phyloP scores from a whole-genome alignment of 2,888 invertebrate genomes.

The Philopedon plagiatum region DNA sequence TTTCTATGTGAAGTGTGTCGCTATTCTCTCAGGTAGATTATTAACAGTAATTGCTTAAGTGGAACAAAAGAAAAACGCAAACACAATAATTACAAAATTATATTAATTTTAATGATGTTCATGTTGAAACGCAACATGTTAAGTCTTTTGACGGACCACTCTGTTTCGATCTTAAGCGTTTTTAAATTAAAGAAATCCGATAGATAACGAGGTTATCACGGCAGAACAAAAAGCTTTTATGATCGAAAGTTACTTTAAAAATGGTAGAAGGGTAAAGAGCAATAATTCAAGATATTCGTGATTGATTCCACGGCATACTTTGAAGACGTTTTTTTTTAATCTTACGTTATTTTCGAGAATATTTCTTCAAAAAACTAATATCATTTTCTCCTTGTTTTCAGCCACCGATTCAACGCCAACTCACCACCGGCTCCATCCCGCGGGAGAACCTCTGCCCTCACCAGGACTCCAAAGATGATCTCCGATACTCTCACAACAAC shows the following conservation, averaged over 20 bases:
- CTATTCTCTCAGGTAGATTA: conserved; percentile 25
- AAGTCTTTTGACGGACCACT: no score
- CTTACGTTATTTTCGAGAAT: not conserved
- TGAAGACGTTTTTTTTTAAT: no score
- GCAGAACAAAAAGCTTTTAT: no score
- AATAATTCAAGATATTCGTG: no score
- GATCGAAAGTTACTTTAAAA: no score
- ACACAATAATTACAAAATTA: conserved; percentile 4
- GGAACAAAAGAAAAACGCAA: not conserved
- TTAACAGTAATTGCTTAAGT: conserved; percentile 6
- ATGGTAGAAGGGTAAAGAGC: no score
- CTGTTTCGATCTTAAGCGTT: no score
- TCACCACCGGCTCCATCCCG: conserved; percentile 55
- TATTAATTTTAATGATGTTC: not conserved
- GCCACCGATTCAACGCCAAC: conserved; percentile 60
- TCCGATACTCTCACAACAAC: conserved; percentile 59
- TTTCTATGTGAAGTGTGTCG: no score
- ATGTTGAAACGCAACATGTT: no score
- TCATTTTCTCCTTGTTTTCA: conserved; percentile 54
- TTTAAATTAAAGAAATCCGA: no score
- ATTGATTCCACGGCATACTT: no score
- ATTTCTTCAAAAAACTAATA: not conserved
- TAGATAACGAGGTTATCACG: no score
- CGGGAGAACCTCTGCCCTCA: conserved; percentile 48
- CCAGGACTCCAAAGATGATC: conserved; percentile 53